These are phyloP conservation scores for Aegithalos caudatus DNA, from an alignment of 2,113 vertebrate species.

Conservation along the genomic window DNA sequence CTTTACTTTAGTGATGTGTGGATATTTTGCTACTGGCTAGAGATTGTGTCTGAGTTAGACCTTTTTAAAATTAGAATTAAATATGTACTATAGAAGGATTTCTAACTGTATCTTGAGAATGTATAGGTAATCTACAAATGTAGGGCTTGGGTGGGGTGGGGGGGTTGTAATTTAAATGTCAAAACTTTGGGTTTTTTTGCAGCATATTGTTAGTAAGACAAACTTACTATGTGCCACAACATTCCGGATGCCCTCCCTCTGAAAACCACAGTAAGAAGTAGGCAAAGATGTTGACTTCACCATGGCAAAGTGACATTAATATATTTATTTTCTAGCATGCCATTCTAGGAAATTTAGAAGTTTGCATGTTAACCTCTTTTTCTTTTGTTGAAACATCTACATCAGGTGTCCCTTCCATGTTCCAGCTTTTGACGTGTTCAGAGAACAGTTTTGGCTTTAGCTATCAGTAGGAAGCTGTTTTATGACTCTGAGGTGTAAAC, in stretches of 20 bases:
- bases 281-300: conserved; percentile 27
- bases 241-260: conserved; percentile 23
- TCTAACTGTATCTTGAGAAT: conserved; percentile 62
- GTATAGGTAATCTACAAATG: conserved; percentile 58
- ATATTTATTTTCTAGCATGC: conserved; percentile 47
- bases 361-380: conserved; percentile 1
- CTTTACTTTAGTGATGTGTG: conserved; percentile 65
- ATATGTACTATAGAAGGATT: conserved; percentile 68
- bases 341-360: conserved; percentile 17
- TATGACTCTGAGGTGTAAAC: conserved; percentile 11
- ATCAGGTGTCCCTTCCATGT: background rate
- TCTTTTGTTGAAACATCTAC: background rate
- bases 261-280: background rate
- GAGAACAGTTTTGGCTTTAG: conserved; percentile 15
- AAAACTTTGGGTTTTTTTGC: conserved; percentile 60
- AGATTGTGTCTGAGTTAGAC: conserved; percentile 68
- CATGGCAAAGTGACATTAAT: background rate
- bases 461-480: background rate
- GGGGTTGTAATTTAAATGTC: conserved; percentile 24
- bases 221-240: conserved; percentile 55
- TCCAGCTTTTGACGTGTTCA: background rate
- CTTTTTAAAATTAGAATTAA: conserved; percentile 72
- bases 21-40: conserved; percentile 71
- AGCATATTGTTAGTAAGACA: conserved; percentile 51
- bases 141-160: background rate